Conservation (phyloP, 2,888 invertebrate genomes). For the Myathropa florea region DNA sequence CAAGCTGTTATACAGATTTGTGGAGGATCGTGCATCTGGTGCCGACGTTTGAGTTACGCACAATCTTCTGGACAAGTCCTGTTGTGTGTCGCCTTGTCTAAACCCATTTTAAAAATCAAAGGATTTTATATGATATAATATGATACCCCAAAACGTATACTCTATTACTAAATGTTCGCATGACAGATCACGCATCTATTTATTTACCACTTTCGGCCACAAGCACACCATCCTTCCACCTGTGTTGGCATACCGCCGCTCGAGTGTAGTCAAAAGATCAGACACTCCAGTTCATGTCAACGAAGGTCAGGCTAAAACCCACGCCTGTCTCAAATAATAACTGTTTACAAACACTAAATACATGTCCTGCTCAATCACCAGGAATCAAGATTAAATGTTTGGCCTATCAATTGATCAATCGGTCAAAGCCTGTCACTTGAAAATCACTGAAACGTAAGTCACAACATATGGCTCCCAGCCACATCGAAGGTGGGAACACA, state of each 20-base stretch:
- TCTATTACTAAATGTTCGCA: too few relatives aligned
- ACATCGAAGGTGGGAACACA: conserved; percentile 22
- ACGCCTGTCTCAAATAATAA: neutral
- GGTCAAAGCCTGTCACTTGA: conserved; percentile 41
- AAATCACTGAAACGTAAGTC: conserved; percentile 42
- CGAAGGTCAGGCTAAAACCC: neutral
- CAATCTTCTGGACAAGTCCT: too few relatives aligned
- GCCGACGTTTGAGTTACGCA: too few relatives aligned
- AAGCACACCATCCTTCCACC: neutral
- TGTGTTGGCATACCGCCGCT: neutral
- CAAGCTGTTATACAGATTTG: too few relatives aligned
- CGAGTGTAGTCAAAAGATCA: neutral
- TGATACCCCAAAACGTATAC: too few relatives aligned
- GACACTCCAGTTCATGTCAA: neutral
- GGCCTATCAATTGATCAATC: conserved; percentile 56
- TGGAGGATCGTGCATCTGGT: too few relatives aligned
- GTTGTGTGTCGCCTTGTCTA: too few relatives aligned
- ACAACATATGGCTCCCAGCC: conserved; percentile 9
- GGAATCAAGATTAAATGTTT: conserved; percentile 36
- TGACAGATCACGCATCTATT: too few relatives aligned
- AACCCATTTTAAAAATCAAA: too few relatives aligned
- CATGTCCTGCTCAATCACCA: neutral
- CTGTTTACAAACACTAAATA: neutral
- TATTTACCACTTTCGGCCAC: too few relatives aligned
- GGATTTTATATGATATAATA: too few relatives aligned